Conservation (phyloP, 2,797 vertebrate genomes). For the Enteromius treurensis region DNA sequence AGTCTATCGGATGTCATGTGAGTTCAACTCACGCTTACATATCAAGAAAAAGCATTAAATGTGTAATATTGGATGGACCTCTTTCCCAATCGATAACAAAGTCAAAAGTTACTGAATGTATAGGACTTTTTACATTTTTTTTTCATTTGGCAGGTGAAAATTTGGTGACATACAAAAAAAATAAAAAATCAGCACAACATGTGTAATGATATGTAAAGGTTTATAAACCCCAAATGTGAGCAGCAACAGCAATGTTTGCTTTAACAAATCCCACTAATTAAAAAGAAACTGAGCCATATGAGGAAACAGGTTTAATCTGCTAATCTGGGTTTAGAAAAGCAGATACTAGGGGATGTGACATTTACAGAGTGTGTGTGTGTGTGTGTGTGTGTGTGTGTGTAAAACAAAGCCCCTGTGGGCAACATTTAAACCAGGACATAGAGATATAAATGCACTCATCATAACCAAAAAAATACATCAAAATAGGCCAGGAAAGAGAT, state of each 20-base stretch:
- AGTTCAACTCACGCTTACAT: background rate
- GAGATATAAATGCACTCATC: slow-evolving; percentile 38
- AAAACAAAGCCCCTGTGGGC: background rate
- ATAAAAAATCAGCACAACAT: background rate
- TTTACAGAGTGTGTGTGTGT: background rate
- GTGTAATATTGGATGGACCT: background rate
- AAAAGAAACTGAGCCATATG: background rate
- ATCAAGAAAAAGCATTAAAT: background rate
- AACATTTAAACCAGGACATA: slow-evolving; percentile 44
- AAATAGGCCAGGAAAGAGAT: slow-evolving; percentile 34
- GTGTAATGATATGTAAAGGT: background rate
- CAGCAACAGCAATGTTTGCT: background rate
- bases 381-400: background rate
- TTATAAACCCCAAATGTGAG: background rate
- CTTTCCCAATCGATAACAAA: background rate
- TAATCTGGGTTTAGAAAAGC: background rate
- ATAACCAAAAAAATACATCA: slow-evolving; percentile 26
- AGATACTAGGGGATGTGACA: background rate
- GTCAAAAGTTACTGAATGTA: background rate
- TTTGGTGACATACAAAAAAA: no score
- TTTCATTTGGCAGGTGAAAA: background rate
- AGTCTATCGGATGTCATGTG: no score
- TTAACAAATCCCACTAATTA: background rate
- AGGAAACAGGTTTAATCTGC: background rate
- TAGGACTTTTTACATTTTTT: background rate